Percentiles rank a stretch among this genome's conserved stretches.
These are phyloP conservation scores for Fistularia tabacaria DNA, from an alignment of 2,797 vertebrate species.

Conservation along the genomic window DNA sequence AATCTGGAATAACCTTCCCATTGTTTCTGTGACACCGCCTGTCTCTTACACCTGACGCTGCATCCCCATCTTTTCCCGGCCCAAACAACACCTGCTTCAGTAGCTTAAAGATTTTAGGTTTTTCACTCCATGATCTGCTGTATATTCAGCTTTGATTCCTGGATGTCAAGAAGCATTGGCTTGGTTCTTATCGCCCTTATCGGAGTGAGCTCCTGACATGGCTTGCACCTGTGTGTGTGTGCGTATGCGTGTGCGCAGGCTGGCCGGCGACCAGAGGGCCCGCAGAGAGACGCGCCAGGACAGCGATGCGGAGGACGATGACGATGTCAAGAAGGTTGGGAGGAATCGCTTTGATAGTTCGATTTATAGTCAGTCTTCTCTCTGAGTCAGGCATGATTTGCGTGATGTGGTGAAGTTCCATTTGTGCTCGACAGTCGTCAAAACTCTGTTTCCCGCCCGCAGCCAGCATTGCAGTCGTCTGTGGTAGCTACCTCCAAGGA, in stretches of 20 bases:
- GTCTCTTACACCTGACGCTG: too few species aligned
- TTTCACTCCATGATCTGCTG: too few species aligned
- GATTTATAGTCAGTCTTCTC: background rate
- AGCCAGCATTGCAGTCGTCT: slow-evolving; percentile 99
- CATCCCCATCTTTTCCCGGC: background rate
- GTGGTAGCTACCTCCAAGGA: slow-evolving; percentile 99
- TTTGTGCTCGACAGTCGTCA: rapidly evolving
- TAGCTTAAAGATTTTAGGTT: background rate
- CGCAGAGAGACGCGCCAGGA: slow-evolving; percentile 96
- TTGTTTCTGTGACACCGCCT: background rate
- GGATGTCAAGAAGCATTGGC: too few species aligned
- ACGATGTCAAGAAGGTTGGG: slow-evolving; percentile 84
- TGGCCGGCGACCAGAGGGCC: slow-evolving; percentile 95
- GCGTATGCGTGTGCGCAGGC: slow-evolving; percentile 64
- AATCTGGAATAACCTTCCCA: background rate
- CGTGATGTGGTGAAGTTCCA: background rate
- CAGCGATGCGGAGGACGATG: slow-evolving; percentile 97
- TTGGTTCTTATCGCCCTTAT: background rate
- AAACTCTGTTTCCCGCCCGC: background rate
- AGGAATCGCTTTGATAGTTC: background rate
- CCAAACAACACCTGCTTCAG: background rate
- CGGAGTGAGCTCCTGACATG: too few species aligned
- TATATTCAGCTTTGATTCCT: background rate
- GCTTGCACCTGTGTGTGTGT: too few species aligned
- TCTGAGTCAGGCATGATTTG: background rate